Evolutionary conservation across 1,140 invertebrate species (phyloP).

Genomic region (Homalodisca vitripennis): DNA sequence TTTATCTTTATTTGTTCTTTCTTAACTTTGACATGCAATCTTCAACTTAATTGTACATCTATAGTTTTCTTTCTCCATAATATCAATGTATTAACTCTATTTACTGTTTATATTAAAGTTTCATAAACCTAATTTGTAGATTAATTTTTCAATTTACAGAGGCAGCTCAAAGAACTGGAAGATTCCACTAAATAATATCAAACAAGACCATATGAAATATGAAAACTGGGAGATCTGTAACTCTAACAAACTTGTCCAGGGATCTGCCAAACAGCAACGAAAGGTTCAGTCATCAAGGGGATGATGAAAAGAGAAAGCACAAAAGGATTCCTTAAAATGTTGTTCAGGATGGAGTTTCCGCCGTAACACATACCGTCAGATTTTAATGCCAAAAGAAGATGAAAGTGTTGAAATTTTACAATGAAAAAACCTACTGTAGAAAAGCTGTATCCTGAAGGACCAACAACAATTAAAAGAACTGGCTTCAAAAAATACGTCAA

Average conservation of each 20-base stretch:
- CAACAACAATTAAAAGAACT: background rate
- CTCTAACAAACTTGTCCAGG: background rate
- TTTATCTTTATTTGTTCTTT: too few relatives aligned
- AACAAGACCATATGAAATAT: background rate
- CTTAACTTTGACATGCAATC: too few relatives aligned
- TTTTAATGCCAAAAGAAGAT: slow-evolving; percentile 2
- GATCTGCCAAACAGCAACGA: background rate
- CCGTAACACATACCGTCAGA: background rate
- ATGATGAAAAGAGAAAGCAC: background rate
- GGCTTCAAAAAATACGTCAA: background rate
- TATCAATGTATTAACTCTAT: too few relatives aligned
- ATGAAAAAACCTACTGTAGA: background rate
- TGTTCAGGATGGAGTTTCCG: background rate
- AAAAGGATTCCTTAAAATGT: background rate
- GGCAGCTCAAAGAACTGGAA: background rate
- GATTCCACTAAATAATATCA: background rate
- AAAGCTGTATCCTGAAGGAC: too few relatives aligned
- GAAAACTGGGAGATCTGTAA: background rate
- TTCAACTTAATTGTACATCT: too few relatives aligned
- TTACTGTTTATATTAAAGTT: too few relatives aligned
- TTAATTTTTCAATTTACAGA: background rate
- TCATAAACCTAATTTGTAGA: background rate
- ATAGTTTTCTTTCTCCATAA: too few relatives aligned
- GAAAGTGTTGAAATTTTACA: background rate
- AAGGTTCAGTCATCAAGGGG: background rate